A percentile compares a stretch with the other conserved stretches of the same genome.
Evolutionary conservation across 2,797 vertebrate species (phyloP).

Genomic region (Neoniphon sammara): DNA sequence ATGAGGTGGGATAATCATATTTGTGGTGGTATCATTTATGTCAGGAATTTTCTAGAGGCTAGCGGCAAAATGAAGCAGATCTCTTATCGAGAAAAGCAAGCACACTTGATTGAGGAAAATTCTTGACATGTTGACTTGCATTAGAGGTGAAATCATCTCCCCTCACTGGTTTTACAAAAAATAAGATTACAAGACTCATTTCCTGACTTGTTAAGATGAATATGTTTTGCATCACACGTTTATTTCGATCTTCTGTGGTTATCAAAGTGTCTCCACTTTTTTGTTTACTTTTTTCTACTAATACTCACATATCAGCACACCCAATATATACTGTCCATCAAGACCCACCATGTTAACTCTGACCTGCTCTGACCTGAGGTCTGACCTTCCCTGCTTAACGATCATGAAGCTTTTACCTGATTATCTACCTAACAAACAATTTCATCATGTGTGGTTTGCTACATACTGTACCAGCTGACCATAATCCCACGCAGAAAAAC

Average conservation of each 20-base stretch:
- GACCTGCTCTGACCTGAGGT: conserved; percentile 18
- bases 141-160: no score
- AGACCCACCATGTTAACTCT: conserved; percentile 11
- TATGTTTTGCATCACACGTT: background rate
- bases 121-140: no score
- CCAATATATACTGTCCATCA: conserved; percentile 19
- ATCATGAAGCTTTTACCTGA: conserved; percentile 42
- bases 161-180: background rate
- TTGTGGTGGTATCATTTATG: no score
- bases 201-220: background rate
- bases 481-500: conserved; percentile 40
- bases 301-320: conserved; percentile 61
- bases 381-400: conserved; percentile 36
- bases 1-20: no score
- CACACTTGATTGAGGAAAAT: no score
- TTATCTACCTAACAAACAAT: conserved; percentile 32
- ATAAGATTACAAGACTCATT: conserved; percentile 5
- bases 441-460: conserved; percentile 37
- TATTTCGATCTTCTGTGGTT: conserved; percentile 74
- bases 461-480: conserved; percentile 48
- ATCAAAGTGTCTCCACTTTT: conserved; percentile 74
- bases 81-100: no score
- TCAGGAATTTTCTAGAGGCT: background rate
- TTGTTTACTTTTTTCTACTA: conserved; percentile 54
- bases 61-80: background rate